Conservation (phyloP, 2,113 vertebrate species). For the Pagrus major region DNA sequence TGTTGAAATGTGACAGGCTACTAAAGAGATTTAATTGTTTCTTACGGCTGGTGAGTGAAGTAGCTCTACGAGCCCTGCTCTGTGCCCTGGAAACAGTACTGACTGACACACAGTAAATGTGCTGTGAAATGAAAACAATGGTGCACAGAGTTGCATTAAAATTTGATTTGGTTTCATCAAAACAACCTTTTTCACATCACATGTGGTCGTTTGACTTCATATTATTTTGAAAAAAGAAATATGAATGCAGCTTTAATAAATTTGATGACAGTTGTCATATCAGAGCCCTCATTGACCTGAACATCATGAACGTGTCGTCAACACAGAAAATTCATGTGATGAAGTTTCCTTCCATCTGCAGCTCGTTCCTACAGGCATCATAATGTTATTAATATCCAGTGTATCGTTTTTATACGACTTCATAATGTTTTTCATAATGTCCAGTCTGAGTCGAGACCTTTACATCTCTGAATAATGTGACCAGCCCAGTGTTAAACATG, state of each 20-base stretch:
- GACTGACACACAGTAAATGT: neutral
- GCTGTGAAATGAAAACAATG: slow-evolving; percentile 8
- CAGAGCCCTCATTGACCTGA: neutral
- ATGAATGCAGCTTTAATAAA: neutral
- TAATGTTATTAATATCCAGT: neutral
- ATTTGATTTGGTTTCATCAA: slow-evolving; percentile 29
- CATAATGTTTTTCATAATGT: slow-evolving; percentile 7
- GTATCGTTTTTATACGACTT: neutral
- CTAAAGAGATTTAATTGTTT: too few species aligned
- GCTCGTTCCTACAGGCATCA: neutral
- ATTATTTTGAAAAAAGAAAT: too few species aligned
- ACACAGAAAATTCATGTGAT: neutral
- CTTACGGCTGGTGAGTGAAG: too few species aligned
- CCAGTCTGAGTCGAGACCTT: neutral
- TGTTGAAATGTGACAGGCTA: too few species aligned
- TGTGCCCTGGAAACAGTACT: neutral
- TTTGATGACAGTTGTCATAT: neutral
- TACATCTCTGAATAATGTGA: slow-evolving; percentile 8
- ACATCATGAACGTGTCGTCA: neutral
- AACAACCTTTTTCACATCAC: neutral
- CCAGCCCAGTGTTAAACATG: slow-evolving; percentile 3
- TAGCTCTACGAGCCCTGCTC: too few species aligned
- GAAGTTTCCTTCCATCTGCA: slow-evolving; percentile 13
- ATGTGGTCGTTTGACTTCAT: neutral
- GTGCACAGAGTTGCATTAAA: neutral